These are phyloP conservation scores for Okapia johnstoni DNA, from an alignment of 2,113 vertebrate genomes.

Conservation along the genomic window DNA sequence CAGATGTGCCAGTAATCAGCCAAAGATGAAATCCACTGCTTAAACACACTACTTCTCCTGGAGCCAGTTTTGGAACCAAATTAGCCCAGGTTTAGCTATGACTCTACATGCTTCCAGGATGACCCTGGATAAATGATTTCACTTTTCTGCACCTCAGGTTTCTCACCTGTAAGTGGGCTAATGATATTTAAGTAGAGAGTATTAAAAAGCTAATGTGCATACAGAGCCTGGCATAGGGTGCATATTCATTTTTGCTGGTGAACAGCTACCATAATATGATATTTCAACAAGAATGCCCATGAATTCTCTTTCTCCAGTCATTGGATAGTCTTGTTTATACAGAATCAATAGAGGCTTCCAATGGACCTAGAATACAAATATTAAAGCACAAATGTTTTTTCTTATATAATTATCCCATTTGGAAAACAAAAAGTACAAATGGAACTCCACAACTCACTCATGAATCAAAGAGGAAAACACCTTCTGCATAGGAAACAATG, in stretches of 20 bases:
- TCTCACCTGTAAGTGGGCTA: neutral
- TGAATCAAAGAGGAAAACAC: neutral
- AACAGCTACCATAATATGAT: neutral
- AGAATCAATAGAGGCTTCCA: neutral
- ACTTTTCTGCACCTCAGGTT: neutral
- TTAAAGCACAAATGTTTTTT: neutral
- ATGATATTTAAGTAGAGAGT: neutral
- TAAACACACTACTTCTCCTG: neutral
- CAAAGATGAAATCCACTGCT: neutral
- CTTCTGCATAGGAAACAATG: conserved; percentile 4
- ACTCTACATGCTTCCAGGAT: neutral
- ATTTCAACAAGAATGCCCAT: neutral
- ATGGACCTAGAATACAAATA: neutral
- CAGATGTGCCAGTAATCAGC: neutral
- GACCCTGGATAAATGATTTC: neutral
- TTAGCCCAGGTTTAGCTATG: neutral
- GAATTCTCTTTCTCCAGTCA: neutral
- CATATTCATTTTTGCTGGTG: neutral
- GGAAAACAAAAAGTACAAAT: conserved; percentile 32
- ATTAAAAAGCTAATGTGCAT: neutral
- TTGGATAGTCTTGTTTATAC: neutral
- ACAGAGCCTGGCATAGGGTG: neutral
- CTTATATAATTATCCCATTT: conserved; percentile 15
- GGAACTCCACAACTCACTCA: neutral
- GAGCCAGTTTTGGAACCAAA: neutral